These are phyloP conservation scores for Apotomis capreana DNA, from an alignment of 2,888 invertebrate species.

Conservation along the genomic window DNA sequence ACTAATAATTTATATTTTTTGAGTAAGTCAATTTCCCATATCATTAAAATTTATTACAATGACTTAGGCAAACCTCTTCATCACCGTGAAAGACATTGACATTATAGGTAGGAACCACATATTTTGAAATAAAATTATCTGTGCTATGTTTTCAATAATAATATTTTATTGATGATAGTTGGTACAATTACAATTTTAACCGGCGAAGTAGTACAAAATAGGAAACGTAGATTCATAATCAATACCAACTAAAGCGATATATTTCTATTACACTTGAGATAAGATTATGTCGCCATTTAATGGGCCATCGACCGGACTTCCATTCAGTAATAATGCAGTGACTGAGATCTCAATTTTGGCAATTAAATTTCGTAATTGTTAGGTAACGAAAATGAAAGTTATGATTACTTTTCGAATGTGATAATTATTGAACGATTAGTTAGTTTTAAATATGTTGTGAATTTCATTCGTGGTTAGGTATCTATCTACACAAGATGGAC, in stretches of 20 bases:
- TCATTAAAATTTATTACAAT: too few species aligned
- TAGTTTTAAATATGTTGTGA: too few species aligned
- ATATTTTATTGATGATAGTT: too few species aligned
- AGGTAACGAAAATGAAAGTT: neutral
- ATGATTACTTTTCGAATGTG: neutral
- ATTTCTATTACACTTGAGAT: constrained; percentile 48
- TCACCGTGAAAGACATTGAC: too few species aligned
- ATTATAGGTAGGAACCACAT: too few species aligned
- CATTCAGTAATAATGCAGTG: constrained; percentile 49
- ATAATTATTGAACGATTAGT: neutral
- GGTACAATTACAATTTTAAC: neutral
- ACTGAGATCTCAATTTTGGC: constrained; percentile 44
- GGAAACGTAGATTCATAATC: constrained; percentile 11
- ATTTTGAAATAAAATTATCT: too few species aligned
- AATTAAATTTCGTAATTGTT: constrained; percentile 44
- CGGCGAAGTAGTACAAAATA: neutral
- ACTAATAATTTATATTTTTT: neutral
- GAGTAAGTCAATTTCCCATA: neutral
- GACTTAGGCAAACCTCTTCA: too few species aligned
- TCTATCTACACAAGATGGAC: too few species aligned
- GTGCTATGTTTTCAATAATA: too few species aligned
- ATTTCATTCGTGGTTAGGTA: too few species aligned
- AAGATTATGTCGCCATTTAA: constrained; percentile 52
- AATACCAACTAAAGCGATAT: constrained; percentile 41
- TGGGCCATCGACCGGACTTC: constrained; percentile 51